A percentile compares a stretch with the other conserved stretches of the same genome.
These are phyloP conservation scores for Erebia aethiops DNA, from an alignment of 2,888 invertebrate species.

Conservation along the genomic window DNA sequence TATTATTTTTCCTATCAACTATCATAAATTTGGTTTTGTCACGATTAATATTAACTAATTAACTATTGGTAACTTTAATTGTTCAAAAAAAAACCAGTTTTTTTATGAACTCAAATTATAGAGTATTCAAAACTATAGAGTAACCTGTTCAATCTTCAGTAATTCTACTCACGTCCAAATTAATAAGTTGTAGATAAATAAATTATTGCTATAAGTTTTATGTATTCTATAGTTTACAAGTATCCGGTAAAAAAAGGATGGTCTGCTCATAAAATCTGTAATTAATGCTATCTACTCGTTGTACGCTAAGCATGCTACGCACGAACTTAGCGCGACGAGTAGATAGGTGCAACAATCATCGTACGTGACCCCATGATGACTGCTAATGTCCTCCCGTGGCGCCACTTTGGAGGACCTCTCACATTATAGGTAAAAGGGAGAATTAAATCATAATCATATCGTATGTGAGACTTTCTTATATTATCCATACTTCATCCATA, in stretches of 20 bases:
- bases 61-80: too few relatives aligned
- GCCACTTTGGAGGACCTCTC: conserved; percentile 35
- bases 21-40: too few relatives aligned
- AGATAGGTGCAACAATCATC: conserved; percentile 19
- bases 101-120: too few relatives aligned
- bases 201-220: neutral
- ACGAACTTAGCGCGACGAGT: conserved; percentile 32
- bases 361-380: conserved; percentile 36
- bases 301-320: conserved; percentile 33
- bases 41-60: too few relatives aligned
- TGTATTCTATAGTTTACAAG: neutral
- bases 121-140: too few relatives aligned
- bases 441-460: too few relatives aligned
- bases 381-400: conserved; percentile 38
- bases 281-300: conserved; percentile 28
- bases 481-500: too few relatives aligned
- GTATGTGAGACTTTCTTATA: too few relatives aligned
- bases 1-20: too few relatives aligned
- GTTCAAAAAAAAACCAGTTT: too few relatives aligned
- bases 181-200: neutral
- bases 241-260: conserved; percentile 6
- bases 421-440: neutral
- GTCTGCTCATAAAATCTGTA: conserved; percentile 8
- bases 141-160: too few relatives aligned
- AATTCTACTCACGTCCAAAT: too few relatives aligned